Base-by-base conservation (phyloP, 2,888 invertebrate species). In the Stenodema calcarata region DNA sequence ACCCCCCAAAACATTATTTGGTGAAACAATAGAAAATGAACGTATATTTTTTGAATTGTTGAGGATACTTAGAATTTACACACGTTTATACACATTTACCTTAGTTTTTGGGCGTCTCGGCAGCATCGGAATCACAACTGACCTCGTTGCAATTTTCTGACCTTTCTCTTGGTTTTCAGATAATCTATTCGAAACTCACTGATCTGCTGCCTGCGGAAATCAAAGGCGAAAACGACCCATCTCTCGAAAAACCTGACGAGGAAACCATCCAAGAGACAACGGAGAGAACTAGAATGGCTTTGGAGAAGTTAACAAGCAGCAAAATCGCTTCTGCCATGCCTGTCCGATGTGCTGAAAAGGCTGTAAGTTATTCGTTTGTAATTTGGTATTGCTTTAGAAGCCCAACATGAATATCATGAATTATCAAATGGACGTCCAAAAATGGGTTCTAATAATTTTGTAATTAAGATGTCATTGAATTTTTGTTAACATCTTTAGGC, bases 301-400 rank as follows among this genome's bases (percentile, higher is more conserved):
- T 99, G 30, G 97, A 98, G 91, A 97, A 96, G 90, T 92, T 99
- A 69, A 98, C 98, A 0, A 95, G 94, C 90, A 92, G 93, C 0
- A 98, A 99, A 92, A 98, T 99, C 89, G 96, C 98, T 0, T 98
- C 99, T 0, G 99, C 99, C 0, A 94, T 99, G 95, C 99, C 99
- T 0, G 98, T 99, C 0, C 94, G 98, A 88, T 96, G 97, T 91
- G 99, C 98, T 0, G 98, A 99, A 81, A 98, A 97, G 92, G 93
- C 94, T 90, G 94, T 94, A 90, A 92, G 93, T 92, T 91, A 89
- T 35, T 4, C 35, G 35, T 35, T n/a, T n/a, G n/a, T n/a, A n/a
- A n/a, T n/a, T n/a, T n/a, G n/a, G n/a, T n/a, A n/a, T n/a, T n/a
- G n/a, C n/a, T n/a, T n/a, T n/a, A n/a, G n/a, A n/a, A n/a, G n/a